Conservation (phyloP, 2,797 vertebrate species). For the Gallinago nigripennis region DNA sequence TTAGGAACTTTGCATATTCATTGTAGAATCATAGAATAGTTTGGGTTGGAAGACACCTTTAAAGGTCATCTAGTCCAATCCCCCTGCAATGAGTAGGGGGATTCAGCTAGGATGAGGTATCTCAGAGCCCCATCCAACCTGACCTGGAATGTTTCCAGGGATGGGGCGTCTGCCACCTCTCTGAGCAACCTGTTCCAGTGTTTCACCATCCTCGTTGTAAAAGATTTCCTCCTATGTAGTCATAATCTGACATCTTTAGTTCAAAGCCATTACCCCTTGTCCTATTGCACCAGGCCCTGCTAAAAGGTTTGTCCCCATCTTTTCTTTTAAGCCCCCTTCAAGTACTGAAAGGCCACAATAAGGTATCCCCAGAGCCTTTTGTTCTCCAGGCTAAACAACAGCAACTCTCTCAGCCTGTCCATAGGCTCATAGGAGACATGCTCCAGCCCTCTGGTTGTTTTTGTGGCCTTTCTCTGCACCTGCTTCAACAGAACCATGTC, state of each 20-base stretch:
- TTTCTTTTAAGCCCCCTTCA: background rate
- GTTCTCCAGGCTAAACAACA: background rate
- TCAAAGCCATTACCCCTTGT: background rate
- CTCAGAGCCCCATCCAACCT: background rate
- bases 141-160: background rate
- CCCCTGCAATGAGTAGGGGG: background rate
- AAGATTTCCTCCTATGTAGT: background rate
- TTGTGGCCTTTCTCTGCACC: background rate
- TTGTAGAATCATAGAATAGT: background rate
- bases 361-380: background rate
- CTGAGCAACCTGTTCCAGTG: background rate
- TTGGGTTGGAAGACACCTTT: background rate
- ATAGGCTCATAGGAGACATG: background rate
- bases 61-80: background rate
- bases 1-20: background rate
- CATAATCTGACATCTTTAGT: background rate
- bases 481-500: background rate
- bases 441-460: background rate
- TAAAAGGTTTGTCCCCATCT: background rate
- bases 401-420: background rate
- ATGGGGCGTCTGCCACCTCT: background rate
- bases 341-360: background rate
- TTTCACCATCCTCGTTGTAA: background rate
- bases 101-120: background rate
- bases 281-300: background rate